These are phyloP conservation scores for Thymelicus sylvestris DNA, from an alignment of 2,888 invertebrate species.

Conservation along the genomic window DNA sequence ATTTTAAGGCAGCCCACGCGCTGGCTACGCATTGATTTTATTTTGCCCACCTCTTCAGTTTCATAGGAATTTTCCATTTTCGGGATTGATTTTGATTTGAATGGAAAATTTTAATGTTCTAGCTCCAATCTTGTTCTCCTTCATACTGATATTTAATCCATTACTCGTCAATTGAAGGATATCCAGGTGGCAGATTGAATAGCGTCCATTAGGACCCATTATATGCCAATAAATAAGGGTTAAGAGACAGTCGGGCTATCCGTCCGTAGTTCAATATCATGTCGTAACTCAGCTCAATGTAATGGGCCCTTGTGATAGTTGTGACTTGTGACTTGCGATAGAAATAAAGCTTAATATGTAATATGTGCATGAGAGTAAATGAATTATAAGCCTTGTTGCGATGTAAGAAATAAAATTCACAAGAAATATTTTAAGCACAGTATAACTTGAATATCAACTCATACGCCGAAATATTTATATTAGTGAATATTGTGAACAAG, in stretches of 20 bases:
- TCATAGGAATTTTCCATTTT: conserved; percentile 1
- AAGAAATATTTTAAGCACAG: not conserved
- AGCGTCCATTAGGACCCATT: conserved; percentile 82
- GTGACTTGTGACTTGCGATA: conserved; percentile 25
- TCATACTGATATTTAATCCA: conserved; percentile 17
- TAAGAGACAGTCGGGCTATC: conserved; percentile 73
- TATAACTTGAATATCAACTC: not conserved
- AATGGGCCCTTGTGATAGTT: conserved; percentile 71
- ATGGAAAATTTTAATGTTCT: no score
- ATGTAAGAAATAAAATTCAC: not conserved
- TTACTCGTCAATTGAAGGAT: conserved; percentile 65
- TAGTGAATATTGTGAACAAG: not conserved
- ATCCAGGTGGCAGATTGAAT: conserved; percentile 81
- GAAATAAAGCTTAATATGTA: conserved; percentile 36
- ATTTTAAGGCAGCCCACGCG: no score
- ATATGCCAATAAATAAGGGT: conserved; percentile 81
- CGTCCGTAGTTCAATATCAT: conserved; percentile 62
- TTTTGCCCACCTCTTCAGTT: not conserved
- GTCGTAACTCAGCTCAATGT: conserved; percentile 72
- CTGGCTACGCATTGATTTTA: no score
- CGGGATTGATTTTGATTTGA: no score
- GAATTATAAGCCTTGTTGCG: not conserved
- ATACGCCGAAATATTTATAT: not conserved
- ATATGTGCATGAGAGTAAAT: not conserved
- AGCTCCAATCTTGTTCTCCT: not conserved